Percentiles rank a stretch among this genome's conserved stretches.
Conservation (phyloP, 2,888 invertebrate species). For the Tromatobia lineatoria region DNA sequence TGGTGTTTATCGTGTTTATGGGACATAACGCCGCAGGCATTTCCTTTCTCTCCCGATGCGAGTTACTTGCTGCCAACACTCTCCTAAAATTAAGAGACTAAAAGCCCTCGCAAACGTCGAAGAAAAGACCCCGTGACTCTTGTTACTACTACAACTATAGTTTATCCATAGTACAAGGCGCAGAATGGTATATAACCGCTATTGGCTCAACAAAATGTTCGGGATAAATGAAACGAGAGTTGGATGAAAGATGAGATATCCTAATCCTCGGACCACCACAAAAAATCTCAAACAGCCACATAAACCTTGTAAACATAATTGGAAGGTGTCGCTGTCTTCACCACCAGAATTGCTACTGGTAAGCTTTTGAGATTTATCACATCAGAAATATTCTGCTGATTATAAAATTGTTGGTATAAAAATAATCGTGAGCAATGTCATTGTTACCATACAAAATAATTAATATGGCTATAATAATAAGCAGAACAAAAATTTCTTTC, state of each 20-base stretch:
- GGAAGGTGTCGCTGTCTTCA: neutral
- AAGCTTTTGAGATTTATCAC: neutral
- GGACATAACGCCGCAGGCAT: conserved; percentile 77
- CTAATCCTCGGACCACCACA: neutral
- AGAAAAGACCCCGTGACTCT: conserved; percentile 72
- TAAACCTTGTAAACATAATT: neutral
- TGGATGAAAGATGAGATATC: conserved; percentile 7
- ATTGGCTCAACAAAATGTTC: conserved; percentile 3
- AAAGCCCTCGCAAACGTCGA: conserved; percentile 71
- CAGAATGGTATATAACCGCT: conserved; percentile 7
- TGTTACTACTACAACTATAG: conserved; percentile 37
- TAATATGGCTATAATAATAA: too few relatives aligned
- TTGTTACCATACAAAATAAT: too few relatives aligned
- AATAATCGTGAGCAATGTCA: too few relatives aligned
- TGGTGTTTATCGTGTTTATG: conserved; percentile 81
- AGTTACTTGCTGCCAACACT: conserved; percentile 73
- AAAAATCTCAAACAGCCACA: neutral
- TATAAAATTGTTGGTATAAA: too few relatives aligned
- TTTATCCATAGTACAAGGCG: neutral
- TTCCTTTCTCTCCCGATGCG: conserved; percentile 73
- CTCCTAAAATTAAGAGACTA: conserved; percentile 78
- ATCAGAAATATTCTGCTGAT: neutral
- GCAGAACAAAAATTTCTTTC: too few relatives aligned
- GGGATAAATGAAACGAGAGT: conserved; percentile 24
- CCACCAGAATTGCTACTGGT: too few relatives aligned